Evolutionary conservation across 1,140 invertebrate species (phyloP).

Genomic region (Phortica variegata): DNA sequence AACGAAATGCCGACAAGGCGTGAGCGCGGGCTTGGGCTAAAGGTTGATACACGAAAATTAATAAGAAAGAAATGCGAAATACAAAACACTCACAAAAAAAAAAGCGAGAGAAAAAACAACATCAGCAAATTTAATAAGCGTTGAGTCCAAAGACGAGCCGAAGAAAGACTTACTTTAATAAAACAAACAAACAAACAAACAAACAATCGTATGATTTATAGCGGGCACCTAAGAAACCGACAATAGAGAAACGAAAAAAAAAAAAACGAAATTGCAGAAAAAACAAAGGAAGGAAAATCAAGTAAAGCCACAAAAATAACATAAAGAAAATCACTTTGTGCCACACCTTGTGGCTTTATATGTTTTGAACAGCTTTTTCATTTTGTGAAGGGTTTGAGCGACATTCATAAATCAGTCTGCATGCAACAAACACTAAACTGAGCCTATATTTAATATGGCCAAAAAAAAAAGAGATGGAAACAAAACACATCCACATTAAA

Average conservation of each 20-base stretch:
- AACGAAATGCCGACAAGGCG: constrained; percentile 20
- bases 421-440: constrained; percentile 16
- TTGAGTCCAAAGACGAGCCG: neutral
- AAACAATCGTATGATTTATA: neutral
- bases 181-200: no score
- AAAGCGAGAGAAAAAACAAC: neutral
- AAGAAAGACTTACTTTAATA: neutral
- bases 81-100: neutral
- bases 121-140: constrained; percentile 36
- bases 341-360: constrained; percentile 15
- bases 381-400: constrained; percentile 43
- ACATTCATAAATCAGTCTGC: constrained; percentile 29
- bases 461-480: no score
- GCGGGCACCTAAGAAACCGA: neutral
- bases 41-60: no score
- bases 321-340: constrained; percentile 21
- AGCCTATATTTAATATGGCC: no score
- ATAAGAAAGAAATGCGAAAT: neutral
- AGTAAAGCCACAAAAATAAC: neutral
- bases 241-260: neutral
- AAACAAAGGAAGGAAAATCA: neutral
- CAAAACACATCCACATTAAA: no score
- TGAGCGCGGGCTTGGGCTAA: no score
- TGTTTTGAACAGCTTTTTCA: constrained; percentile 18
- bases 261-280: neutral